Percentiles rank a stretch among this genome's conserved stretches.
Conservation (phyloP, 2,797 vertebrate species). For the Gallinago stenura region DNA sequence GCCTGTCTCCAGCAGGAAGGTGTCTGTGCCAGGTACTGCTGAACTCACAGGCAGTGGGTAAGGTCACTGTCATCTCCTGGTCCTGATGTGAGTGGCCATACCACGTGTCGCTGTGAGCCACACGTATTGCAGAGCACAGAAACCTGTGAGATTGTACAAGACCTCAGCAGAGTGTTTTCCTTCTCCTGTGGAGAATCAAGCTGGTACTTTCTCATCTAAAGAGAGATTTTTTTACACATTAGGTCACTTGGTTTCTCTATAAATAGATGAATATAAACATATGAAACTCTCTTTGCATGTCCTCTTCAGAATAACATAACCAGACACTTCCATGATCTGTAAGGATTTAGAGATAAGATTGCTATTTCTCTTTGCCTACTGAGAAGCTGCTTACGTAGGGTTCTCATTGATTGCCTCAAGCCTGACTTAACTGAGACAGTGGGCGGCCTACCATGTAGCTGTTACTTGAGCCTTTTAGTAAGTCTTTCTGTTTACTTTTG, state of each 20-base stretch:
- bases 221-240: neutral
- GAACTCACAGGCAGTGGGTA: neutral
- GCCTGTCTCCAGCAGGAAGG: neutral
- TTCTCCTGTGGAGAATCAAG: neutral
- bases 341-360: neutral
- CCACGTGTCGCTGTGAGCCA: neutral
- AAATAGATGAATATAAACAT: neutral
- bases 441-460: neutral
- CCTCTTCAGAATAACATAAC: neutral
- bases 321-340: neutral
- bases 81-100: neutral
- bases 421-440: neutral
- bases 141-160: neutral
- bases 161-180: neutral
- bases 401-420: neutral
- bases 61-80: accelerated
- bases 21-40: neutral
- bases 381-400: neutral
- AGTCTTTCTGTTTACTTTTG: neutral
- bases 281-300: neutral
- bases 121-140: neutral
- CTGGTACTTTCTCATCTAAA: neutral
- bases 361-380: neutral
- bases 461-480: neutral
- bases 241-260: neutral